Evolutionary conservation across 2,113 vertebrate species (phyloP).

Genomic region (Crotalus tigris): DNA sequence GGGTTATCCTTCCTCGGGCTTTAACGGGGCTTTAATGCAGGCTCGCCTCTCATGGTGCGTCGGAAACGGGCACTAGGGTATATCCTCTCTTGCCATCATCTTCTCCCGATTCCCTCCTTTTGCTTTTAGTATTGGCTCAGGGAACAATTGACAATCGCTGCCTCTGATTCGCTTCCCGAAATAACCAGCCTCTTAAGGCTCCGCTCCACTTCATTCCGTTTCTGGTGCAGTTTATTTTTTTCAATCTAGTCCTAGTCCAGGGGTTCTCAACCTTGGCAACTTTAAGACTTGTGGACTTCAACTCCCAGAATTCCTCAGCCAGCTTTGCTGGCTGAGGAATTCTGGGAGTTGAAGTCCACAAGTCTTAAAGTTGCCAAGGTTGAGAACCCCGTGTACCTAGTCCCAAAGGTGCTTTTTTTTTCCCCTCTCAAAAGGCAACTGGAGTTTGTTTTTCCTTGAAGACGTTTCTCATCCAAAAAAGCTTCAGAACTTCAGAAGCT

Average conservation of each 20-base stretch:
- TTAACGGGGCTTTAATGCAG: neutral
- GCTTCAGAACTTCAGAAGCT: neutral
- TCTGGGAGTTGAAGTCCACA: too few relatives aligned
- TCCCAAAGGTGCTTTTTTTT: neutral
- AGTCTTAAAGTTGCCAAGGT: too few relatives aligned
- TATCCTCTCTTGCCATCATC: neutral
- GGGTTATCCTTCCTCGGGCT: neutral
- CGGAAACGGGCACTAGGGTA: neutral
- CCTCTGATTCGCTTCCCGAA: neutral
- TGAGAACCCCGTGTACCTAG: neutral
- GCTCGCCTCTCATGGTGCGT: too few relatives aligned
- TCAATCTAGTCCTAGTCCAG: neutral
- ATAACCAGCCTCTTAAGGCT: neutral
- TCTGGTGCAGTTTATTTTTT: neutral
- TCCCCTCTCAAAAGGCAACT: fast-evolving
- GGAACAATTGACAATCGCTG: neutral
- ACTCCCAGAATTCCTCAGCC: too few relatives aligned
- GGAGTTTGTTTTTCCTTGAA: neutral
- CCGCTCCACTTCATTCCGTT: neutral
- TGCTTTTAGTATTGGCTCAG: neutral
- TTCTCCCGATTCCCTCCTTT: neutral
- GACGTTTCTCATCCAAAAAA: neutral
- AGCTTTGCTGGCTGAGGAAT: too few relatives aligned
- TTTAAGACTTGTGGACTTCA: too few relatives aligned
- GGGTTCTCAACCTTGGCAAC: too few relatives aligned